phyloP scores from a whole-genome alignment of 2,797 vertebrate genomes.

The Arrhamphus sclerolepis region DNA sequence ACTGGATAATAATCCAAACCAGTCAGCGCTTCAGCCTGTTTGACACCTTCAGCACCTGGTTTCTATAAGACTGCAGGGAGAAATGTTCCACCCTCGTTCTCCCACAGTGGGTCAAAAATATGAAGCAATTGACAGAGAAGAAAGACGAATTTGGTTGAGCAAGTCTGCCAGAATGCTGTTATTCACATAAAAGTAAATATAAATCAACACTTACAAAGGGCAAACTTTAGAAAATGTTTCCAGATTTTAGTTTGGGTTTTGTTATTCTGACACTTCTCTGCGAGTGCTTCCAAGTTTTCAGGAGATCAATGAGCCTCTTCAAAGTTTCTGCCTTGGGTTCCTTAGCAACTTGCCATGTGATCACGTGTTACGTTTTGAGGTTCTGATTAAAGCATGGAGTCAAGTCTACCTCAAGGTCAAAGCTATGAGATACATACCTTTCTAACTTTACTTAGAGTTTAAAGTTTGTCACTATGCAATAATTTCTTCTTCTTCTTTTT shows the following conservation, averaged over 20 bases:
- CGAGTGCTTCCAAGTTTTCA: background rate
- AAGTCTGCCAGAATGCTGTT: background rate
- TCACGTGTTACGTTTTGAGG: slow-evolving; percentile 8
- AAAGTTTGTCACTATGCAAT: too few species aligned
- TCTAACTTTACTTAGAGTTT: too few species aligned
- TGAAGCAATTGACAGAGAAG: slow-evolving; percentile 39
- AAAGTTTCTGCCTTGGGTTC: slow-evolving; percentile 10
- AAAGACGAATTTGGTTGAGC: slow-evolving; percentile 9
- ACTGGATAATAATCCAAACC: slow-evolving; percentile 72
- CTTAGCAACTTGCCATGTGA: slow-evolving; percentile 8
- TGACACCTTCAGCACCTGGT: slow-evolving; percentile 74
- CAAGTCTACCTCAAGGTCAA: too few species aligned
- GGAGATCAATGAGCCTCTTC: slow-evolving; percentile 1
- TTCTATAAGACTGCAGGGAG: slow-evolving; percentile 60
- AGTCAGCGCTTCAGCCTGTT: slow-evolving; percentile 43
- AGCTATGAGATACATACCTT: too few species aligned
- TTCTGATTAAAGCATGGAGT: too few species aligned
- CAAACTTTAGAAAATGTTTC: background rate
- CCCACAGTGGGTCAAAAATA: slow-evolving; percentile 9
- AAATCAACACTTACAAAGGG: background rate
- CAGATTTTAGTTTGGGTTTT: background rate
- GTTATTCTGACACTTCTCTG: slow-evolving; percentile 3
- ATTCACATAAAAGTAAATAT: background rate
- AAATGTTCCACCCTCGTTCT: slow-evolving; percentile 36
- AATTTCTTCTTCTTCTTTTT: too few species aligned